Evolutionary conservation across 2,888 invertebrate genomes (phyloP), one percentile per base, ranked within the genome.

Genomic region (Blastobasis adustella): DNA sequence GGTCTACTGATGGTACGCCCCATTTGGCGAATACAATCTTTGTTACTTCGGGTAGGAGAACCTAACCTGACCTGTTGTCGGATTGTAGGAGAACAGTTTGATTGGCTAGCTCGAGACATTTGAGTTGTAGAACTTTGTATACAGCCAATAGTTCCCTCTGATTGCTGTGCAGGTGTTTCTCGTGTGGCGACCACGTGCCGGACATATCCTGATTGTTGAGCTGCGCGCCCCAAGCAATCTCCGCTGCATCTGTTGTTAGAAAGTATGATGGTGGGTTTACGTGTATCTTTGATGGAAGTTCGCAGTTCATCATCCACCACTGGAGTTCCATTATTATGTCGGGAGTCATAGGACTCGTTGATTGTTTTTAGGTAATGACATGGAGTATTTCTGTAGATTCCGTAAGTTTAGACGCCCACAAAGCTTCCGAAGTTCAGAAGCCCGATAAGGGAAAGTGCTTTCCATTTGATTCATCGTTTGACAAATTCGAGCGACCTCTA

Each of bases 351-450:
- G 44, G 9, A 51, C 37, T n/a, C 23, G 37, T 1, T 23, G 37
- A 2, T 44, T 1, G 1, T 4, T 8, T 39, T 47, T 10, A 1
- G 51, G 47, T 1, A 47, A 39, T 36, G 4, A 36, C 9, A 49
- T 51, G n/a, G 42, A 10, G 36, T 37, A 37, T 36, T 45, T 47
- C 36, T 57, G 57, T 4, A 58, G n/a, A 2, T 5, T 4, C 0
- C 59, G 23, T 9, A 50, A 54, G 41, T 57, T 53, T 1, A 61
- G 52, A 2, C 54, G 43, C 4, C 57, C 1, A 46, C 53, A 6
- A 55, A 51, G 0, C 57, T 6, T 1, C 57, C 56, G 41, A 58
- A 60, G 36, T 52, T 54, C n/a, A 56, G 41, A 7, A 51, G 50
- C 0, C 56, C 60, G n/a, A 60, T 23, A 1, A 58, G 6, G 4